Percentiles rank a stretch among this genome's conserved stretches.
Conservation (phyloP, 2,113 vertebrate genomes). For the rabbit (Oryctolagus cuniculus) region mOryCun1.1 NC_091444.1:51798001-51798500, state of each 20-base stretch:
- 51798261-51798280: neutral
- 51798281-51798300: neutral
- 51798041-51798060: neutral
- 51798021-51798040: too few species aligned
- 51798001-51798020: accelerated
- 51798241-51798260: neutral
- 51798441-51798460: neutral
- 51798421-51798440: neutral
- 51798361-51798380: neutral
- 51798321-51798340: neutral
- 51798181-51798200: neutral
- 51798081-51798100: neutral
- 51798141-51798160: neutral
- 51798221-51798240: neutral
- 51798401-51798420: neutral
- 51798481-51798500: neutral
- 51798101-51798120: too few species aligned
- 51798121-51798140: neutral
- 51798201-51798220: neutral
- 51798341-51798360: accelerated
- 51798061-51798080: neutral
- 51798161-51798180: accelerated
- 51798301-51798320: neutral
- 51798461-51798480: neutral
- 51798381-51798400: neutral